Conservation (phyloP, 2,113 vertebrate species). For the Scomber scombrus region DNA sequence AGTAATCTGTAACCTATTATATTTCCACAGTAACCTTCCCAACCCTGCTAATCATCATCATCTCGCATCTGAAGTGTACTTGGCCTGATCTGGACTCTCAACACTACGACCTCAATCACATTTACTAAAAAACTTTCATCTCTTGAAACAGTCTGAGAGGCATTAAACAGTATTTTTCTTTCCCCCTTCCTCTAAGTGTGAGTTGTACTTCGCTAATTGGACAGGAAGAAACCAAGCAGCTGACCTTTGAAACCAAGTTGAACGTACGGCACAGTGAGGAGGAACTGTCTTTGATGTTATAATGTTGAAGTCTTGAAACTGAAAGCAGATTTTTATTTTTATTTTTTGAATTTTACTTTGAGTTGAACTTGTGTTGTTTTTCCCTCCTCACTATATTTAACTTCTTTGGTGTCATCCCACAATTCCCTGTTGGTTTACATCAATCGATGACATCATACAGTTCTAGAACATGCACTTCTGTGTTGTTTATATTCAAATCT, state of each 20-base stretch:
- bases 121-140: neutral
- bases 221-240: slow-evolving; percentile 16
- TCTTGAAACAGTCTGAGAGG: neutral
- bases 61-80: neutral
- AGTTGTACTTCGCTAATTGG: slow-evolving; percentile 32
- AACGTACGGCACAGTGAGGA: slow-evolving; percentile 18
- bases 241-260: slow-evolving; percentile 44
- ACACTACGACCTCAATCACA: neutral
- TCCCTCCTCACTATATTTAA: no score
- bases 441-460: no score
- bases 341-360: no score
- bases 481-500: no score
- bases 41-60: neutral
- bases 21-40: no score
- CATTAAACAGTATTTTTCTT: neutral
- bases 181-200: slow-evolving; percentile 4
- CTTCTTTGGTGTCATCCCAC: no score
- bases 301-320: slow-evolving; percentile 31
- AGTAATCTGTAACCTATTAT: no score
- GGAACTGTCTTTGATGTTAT: slow-evolving; percentile 47
- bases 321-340: neutral
- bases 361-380: no score
- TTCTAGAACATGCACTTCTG: no score
- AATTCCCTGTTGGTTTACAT: no score
- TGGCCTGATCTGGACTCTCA: neutral